A percentile compares a stretch with the other conserved stretches of the same genome.
phyloP scores from a whole-genome alignment of 2,113 vertebrate species.

The Australoheros scitulus region DNA sequence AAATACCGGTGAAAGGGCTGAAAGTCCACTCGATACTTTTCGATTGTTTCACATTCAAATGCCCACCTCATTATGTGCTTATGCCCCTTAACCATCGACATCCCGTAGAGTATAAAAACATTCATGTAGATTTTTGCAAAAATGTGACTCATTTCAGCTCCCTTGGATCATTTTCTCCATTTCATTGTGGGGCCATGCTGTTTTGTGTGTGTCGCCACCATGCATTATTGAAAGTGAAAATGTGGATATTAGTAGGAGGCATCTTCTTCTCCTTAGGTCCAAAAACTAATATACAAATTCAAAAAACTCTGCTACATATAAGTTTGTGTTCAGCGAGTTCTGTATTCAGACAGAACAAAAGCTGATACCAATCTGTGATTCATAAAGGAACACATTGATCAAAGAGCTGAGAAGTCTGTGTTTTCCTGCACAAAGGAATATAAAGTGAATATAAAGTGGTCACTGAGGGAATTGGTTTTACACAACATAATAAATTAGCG shows the following conservation, averaged over 20 bases:
- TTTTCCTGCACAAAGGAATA: not conserved
- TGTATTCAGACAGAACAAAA: not conserved
- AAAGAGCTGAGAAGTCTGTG: constrained; percentile 1
- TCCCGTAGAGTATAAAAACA: not conserved
- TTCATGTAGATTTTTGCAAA: not conserved
- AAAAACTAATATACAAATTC: not conserved
- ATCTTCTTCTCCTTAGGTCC: not conserved
- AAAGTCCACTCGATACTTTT: not conserved
- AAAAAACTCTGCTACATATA: not conserved
- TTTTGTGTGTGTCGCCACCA: not conserved
- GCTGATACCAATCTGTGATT: not conserved
- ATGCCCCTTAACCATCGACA: not conserved
- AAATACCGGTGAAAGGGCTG: no score
- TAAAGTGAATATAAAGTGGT: constrained; percentile 15
- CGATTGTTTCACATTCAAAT: not conserved
- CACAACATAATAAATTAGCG: constrained; percentile 10
- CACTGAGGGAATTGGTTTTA: not conserved
- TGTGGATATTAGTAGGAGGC: not conserved
- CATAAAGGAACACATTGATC: not conserved
- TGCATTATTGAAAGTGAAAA: not conserved
- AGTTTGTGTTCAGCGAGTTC: not conserved
- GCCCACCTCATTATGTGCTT: not conserved
- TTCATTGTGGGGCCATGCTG: not conserved
- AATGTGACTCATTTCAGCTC: not conserved
- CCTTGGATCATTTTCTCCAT: not conserved